Base-by-base conservation (phyloP, 2,113 vertebrate genomes). In the Xiphorhynchus elegans region DNA sequence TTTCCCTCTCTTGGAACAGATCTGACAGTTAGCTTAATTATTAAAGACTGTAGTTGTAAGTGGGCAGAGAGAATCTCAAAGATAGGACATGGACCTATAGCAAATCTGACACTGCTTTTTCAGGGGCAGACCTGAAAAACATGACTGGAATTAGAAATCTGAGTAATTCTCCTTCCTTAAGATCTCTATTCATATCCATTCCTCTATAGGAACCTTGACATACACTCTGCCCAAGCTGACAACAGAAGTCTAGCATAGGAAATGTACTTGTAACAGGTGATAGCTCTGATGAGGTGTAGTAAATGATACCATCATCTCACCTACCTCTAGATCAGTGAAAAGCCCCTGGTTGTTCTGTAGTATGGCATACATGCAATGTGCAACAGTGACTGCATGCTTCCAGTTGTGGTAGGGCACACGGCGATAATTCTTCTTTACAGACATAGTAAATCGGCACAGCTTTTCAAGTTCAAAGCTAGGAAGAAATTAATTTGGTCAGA, bases 371-470 rank as follows among this genome's bases (percentile, higher is more conserved):
- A 99, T 99, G 96, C 99, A 99, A 96, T 99, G 99, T 3, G 98
- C 99, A 50, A 99, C 99, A 0, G 99, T 99, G 86, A 99, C 98
- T 0, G 99, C 99, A 5, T 99, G 99, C 92, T 99, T 99, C 99
- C 99, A 99, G 97, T 99, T 99, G 98, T 99, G 99, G 95, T 99
- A 99, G n/a, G 99, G 99, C 78, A 99, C 99, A 28, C 99, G 98
- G 16, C 99, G 98, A 95, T 99, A 99, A 95, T 99, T 99, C 96
- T 99, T 99, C 96, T 99, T 98, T 70, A 99, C 99, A 3, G 99
- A 99, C 99, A 99, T 99, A 39, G 99, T 99, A 84, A 99, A 99
- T 39, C 99, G 98, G 89, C 99, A 99, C 37, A 99, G 82, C 95
- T 99, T 99, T 93, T 99, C 99, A 92, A 99, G 98, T 87, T 99